phyloP scores from a whole-genome alignment of 2,888 invertebrate genomes.

The Dryobota labecula region DNA sequence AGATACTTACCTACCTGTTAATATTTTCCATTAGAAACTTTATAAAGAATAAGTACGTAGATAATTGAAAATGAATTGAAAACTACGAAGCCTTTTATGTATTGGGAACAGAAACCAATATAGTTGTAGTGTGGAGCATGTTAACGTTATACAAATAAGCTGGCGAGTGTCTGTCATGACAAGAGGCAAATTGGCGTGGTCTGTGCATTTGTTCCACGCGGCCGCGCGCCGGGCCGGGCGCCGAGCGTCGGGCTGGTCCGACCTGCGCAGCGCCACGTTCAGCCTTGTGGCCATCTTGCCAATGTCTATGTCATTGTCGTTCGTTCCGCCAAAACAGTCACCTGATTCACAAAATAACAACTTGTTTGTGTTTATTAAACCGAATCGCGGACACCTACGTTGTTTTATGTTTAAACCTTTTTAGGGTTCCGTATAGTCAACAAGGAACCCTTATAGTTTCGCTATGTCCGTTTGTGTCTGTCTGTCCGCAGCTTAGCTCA shows the following conservation, averaged over 20 bases:
- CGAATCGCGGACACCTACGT: conserved; percentile 6
- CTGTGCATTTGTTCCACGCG: conserved; percentile 83
- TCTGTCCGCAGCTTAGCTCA: too few species aligned
- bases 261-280: conserved; percentile 76
- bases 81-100: conserved; percentile 57
- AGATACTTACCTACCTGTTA: background rate
- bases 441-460: too few species aligned
- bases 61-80: conserved; percentile 18
- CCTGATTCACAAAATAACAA: conserved; percentile 64
- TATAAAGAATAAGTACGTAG: background rate
- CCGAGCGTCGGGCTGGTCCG: conserved; percentile 63
- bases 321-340: conserved; percentile 69
- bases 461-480: too few species aligned
- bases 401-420: conserved; percentile 1
- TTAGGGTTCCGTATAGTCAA: too few species aligned
- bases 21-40: background rate
- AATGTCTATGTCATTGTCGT: conserved; percentile 81
- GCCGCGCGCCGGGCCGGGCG: conserved; percentile 59
- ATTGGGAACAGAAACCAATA: conserved; percentile 75
- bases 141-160: conserved; percentile 84
- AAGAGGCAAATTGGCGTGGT: conserved; percentile 86
- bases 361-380: conserved; percentile 38
- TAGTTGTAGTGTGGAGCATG: conserved; percentile 78
- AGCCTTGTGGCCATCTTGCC: conserved; percentile 76
- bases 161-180: conserved; percentile 81